Evolutionary conservation across 2,888 invertebrate species (phyloP), one percentile per base, ranked within the genome.

Genomic region (Pyrrhia umbra): DNA sequence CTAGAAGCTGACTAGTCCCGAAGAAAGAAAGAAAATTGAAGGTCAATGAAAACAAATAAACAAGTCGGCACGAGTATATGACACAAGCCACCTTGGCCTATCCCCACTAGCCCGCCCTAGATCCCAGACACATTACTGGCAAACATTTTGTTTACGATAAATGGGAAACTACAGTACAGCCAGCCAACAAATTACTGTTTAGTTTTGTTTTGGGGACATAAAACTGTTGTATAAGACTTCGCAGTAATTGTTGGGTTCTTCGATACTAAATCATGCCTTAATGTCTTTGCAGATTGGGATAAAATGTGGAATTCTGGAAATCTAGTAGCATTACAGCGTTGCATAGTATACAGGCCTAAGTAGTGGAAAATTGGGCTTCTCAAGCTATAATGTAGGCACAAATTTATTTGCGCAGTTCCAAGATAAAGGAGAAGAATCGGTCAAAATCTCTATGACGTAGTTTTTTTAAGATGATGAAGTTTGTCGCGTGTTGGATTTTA

Each of bases 71-170:
- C 15, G 18, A 49, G 23, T 37, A 46, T 30, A 61, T 34, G 62
- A 42, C 30, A 51, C 20, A 39, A 18, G 34, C 45, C 46, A 51
- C 72, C 61, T 79, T 79, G 76, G 15, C 47, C 42, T 39, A 61
- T 57, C 60, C 25, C 67, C 50, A 67, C 64, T 71, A 75, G 20
- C 56, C 40, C 58, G 67, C 15, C 42, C 76, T 54, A 67, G 23
- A 75, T 61, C 47, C 49, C 51, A 59, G 61, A 62, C 39, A 57
- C 58, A 79, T 71, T 67, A 71, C 68, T 54, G 52, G 46, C 52
- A 54, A 37, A 67, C 55, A 65, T 75, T 59, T 69, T 65, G 49
- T 66, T 66, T 61, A 64, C 63, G 58, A 74, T 77, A 69, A 63
- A 59, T 39, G 58, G 40, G 15, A 55, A 65, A 69, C 56, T 59